These are phyloP conservation scores for Amiota communis DNA, from an alignment of 2,888 invertebrate genomes.

Conservation along the genomic window DNA sequence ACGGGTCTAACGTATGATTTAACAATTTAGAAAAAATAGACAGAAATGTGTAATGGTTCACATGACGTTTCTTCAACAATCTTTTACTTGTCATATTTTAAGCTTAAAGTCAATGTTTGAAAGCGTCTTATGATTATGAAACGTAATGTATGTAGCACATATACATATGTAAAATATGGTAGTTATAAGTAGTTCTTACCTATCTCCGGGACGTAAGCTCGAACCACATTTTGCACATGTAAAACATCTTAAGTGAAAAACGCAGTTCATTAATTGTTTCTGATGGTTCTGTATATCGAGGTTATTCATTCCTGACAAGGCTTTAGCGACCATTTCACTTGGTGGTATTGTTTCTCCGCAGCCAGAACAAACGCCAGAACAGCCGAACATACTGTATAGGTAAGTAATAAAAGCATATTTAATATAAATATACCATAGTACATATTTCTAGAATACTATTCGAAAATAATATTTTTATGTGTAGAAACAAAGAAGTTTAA, in stretches of 20 bases:
- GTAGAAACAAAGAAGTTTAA: background rate
- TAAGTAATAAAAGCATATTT: slow-evolving; percentile 48
- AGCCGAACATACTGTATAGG: slow-evolving; percentile 96
- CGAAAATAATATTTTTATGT: background rate
- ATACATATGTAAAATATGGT: no score
- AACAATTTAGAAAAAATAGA: no score
- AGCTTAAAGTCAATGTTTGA: background rate
- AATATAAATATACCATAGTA: background rate
- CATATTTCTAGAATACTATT: background rate
- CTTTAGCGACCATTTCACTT: slow-evolving; percentile 92
- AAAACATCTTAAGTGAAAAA: slow-evolving; percentile 92
- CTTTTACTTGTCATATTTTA: background rate
- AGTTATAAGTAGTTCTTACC: slow-evolving; percentile 74
- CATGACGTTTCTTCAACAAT: background rate
- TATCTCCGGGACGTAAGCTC: slow-evolving; percentile 92
- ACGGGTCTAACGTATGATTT: no score
- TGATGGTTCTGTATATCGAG: slow-evolving; percentile 74
- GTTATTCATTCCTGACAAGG: slow-evolving; percentile 70
- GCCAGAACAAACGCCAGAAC: slow-evolving; percentile 90
- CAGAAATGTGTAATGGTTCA: background rate
- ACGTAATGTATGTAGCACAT: no score
- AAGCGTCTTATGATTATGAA: no score
- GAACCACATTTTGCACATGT: slow-evolving; percentile 94
- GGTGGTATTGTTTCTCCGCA: slow-evolving; percentile 95
- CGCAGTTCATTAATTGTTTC: slow-evolving; percentile 64